These are phyloP conservation scores for Xiphophorus hellerii DNA, from an alignment of 2,113 vertebrate species.

Conservation along the genomic window DNA sequence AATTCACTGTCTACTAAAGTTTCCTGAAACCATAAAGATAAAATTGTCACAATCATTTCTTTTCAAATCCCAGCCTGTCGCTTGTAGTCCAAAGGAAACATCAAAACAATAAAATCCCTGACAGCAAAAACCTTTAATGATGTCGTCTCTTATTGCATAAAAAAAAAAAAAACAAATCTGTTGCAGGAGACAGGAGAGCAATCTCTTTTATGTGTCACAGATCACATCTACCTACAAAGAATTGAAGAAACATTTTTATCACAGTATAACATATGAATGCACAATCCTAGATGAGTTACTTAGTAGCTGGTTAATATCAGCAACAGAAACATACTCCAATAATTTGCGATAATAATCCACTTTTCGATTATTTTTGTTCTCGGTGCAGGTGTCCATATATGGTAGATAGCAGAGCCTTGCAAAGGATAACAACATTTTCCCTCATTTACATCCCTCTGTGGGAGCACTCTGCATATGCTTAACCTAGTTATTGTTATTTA, in stretches of 20 bases:
- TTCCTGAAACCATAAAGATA: not conserved
- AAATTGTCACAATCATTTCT: conserved; percentile 3
- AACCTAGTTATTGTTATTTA: not conserved
- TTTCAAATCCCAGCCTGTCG: conserved; percentile 2
- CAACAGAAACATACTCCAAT: conserved; percentile 40
- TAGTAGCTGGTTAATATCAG: conserved; percentile 40
- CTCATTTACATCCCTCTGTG: not conserved
- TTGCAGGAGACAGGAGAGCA: not conserved
- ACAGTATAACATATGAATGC: not conserved
- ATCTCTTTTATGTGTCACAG: not conserved
- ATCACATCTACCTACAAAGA: not conserved
- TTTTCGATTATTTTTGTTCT: conserved; percentile 63
- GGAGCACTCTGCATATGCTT: not conserved
- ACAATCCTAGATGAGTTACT: not conserved
- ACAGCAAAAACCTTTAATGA: conserved; percentile 13
- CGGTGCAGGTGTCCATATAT: not conserved
- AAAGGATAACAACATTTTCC: not conserved
- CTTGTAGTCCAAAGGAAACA: conserved; percentile 23
- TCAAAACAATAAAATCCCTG: conserved; percentile 16
- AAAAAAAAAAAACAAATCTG: not conserved
- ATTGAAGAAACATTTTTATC: not conserved
- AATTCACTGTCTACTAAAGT: not conserved
- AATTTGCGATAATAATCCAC: conserved; percentile 71
- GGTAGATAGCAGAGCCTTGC: not conserved
- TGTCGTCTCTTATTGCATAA: conserved; percentile 9